phyloP scores from a whole-genome alignment of 2,888 invertebrate species.

The Pelosia muscerda region DNA sequence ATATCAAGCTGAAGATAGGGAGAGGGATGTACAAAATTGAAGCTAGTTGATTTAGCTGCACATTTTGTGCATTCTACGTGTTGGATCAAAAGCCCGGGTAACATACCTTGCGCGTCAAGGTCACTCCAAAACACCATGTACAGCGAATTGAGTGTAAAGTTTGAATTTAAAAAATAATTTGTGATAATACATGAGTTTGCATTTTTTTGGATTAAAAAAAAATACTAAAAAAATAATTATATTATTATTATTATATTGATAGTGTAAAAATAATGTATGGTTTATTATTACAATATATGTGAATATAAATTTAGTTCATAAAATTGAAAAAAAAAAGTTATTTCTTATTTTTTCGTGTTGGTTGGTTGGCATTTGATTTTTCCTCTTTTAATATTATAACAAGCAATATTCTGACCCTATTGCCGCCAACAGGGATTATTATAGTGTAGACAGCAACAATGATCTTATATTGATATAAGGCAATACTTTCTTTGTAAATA shows the following conservation, averaged over 20 bases:
- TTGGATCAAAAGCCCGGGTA: neutral
- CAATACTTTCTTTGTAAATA: neutral
- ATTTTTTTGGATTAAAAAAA: slow-evolving; percentile 44
- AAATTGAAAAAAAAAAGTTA: slow-evolving; percentile 26
- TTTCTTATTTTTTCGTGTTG: slow-evolving; percentile 9
- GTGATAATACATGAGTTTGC: slow-evolving; percentile 51
- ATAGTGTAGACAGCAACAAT: neutral
- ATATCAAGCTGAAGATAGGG: neutral
- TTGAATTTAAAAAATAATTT: slow-evolving; percentile 47
- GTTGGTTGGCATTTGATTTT: slow-evolving; percentile 4
- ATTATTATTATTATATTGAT: slow-evolving; percentile 21
- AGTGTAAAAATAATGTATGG: slow-evolving; percentile 52
- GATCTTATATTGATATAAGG: neutral
- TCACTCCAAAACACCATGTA: slow-evolving; percentile 42
- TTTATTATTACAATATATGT: slow-evolving; percentile 32
- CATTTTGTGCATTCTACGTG: neutral
- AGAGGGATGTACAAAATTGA: neutral
- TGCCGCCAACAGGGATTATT: neutral
- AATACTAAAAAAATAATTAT: slow-evolving; percentile 31
- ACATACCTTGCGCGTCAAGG: slow-evolving; percentile 17
- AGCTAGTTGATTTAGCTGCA: neutral
- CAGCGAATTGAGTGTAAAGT: slow-evolving; percentile 45
- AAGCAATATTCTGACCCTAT: neutral
- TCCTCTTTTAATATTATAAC: neutral
- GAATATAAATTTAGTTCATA: slow-evolving; percentile 44